These are phyloP conservation scores for Hydrolagus affinis DNA, from an alignment of 2,113 vertebrate genomes.

Conservation along the genomic window DNA sequence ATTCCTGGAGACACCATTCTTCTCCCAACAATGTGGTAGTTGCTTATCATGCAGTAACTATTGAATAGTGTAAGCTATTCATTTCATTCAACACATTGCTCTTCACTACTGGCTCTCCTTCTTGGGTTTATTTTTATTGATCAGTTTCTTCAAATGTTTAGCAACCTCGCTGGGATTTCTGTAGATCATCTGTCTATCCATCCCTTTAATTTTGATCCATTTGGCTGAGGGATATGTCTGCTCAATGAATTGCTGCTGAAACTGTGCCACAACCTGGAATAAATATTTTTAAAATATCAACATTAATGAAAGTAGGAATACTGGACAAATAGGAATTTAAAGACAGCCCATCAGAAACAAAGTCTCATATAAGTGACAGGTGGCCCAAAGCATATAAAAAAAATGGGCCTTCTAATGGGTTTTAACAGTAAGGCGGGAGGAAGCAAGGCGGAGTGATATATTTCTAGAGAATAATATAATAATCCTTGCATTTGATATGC, in stretches of 20 bases:
- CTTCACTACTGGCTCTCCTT: neutral
- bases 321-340: too few relatives aligned
- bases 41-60: too few relatives aligned
- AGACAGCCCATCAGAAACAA: too few relatives aligned
- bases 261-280: constrained; percentile 54
- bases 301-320: neutral
- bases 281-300: neutral
- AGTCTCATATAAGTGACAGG: too few relatives aligned
- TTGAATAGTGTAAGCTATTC: neutral
- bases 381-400: too few relatives aligned
- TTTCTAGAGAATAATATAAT: too few relatives aligned
- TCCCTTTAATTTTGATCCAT: constrained; percentile 56
- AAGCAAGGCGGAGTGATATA: too few relatives aligned
- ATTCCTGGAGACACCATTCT: neutral
- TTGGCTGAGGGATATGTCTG: constrained; percentile 57
- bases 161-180: constrained; percentile 57
- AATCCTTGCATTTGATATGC: too few relatives aligned
- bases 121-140: constrained; percentile 47
- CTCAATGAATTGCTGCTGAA: constrained; percentile 59
- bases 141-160: constrained; percentile 58
- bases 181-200: constrained; percentile 63
- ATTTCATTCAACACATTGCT: too few relatives aligned
- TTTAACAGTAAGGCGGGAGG: too few relatives aligned
- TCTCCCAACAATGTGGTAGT: too few relatives aligned
- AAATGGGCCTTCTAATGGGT: too few relatives aligned